Evolutionary conservation across 2,113 vertebrate species (phyloP).

Genomic region (Etheostoma spectabile): DNA sequence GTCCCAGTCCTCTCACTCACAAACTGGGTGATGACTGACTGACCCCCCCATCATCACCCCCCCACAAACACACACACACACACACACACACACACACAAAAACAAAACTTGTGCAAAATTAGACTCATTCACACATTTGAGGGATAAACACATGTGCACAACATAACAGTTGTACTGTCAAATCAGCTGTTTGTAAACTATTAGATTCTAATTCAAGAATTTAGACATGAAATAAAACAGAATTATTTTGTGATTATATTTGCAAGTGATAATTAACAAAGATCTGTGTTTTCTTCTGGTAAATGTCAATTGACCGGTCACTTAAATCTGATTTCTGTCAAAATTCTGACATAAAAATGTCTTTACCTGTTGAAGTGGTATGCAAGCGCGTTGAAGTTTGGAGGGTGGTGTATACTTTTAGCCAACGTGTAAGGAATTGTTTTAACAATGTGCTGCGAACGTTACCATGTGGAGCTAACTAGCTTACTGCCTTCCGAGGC

Average conservation of each 20-base stretch:
- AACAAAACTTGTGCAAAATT: background rate
- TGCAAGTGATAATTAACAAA: background rate
- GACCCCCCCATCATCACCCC: background rate
- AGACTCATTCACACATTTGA: background rate
- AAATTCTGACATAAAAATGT: no score
- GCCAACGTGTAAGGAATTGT: no score
- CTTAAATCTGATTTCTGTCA: no score
- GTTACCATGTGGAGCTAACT: no score
- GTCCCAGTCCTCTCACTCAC: conserved; percentile 60
- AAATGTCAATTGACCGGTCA: no score
- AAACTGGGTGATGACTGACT: conserved; percentile 56
- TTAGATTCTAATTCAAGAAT: background rate
- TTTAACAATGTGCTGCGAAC: no score
- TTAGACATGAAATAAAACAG: background rate
- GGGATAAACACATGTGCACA: background rate
- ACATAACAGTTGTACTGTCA: background rate
- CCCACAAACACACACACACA: background rate
- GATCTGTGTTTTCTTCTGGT: no score
- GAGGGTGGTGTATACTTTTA: no score
- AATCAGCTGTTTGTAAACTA: background rate
- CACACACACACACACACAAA: background rate
- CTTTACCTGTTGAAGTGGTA: no score
- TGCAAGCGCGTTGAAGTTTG: no score
- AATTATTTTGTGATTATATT: no score
- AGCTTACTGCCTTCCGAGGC: no score